Conservation (phyloP, 2,113 vertebrate species). For the Catagonus wagneri region DNA sequence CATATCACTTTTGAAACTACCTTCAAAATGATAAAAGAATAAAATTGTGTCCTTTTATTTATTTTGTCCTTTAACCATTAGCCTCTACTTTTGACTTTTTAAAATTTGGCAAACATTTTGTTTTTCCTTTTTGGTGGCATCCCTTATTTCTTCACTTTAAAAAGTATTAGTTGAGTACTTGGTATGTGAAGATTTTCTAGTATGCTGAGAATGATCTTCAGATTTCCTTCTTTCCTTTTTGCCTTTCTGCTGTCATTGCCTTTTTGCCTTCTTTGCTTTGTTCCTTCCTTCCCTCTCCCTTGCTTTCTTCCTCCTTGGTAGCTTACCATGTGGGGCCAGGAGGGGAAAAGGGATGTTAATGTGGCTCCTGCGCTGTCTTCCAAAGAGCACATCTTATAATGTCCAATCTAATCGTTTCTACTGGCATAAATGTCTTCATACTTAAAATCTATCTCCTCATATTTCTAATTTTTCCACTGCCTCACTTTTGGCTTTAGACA, state of each 20-base stretch:
- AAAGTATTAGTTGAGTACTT: neutral
- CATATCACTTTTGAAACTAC: neutral
- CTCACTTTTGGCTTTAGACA: neutral
- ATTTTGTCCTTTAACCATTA: neutral
- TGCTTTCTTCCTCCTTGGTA: neutral
- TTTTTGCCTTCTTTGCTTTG: neutral
- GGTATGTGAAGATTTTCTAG: neutral
- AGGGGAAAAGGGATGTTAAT: neutral
- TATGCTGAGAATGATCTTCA: neutral
- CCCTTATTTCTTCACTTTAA: neutral
- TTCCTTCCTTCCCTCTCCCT: neutral
- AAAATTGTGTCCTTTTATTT: neutral
- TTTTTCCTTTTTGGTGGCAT: neutral
- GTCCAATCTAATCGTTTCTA: neutral
- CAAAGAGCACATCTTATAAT: neutral
- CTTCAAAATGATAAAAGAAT: neutral
- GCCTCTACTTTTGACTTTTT: neutral
- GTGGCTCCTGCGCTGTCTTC: neutral
- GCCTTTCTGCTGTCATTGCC: neutral
- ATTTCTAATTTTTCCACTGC: neutral
- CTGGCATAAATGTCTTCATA: neutral
- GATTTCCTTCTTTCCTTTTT: neutral
- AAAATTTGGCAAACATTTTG: neutral
- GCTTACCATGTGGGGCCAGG: neutral
- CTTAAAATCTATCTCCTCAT: neutral